These are phyloP conservation scores for Steinernema feltiae DNA, from an alignment of 1,140 invertebrate species.

Conservation along the genomic window DNA sequence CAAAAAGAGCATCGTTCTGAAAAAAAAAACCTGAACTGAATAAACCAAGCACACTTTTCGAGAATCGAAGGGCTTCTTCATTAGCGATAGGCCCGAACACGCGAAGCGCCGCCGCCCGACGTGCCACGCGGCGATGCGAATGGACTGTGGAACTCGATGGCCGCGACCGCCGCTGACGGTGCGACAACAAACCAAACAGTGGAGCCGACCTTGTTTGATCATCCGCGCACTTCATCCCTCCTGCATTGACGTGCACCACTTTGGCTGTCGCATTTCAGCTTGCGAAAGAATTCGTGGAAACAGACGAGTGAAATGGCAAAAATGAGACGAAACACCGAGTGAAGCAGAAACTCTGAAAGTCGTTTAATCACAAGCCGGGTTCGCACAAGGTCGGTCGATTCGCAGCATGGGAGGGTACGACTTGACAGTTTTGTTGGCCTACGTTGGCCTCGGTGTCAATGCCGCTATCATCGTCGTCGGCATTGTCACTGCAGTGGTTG, in stretches of 20 bases:
- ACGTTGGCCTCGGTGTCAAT: background rate
- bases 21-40: background rate
- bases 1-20: slow-evolving; percentile 18
- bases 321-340: background rate
- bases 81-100: too few species aligned
- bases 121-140: slow-evolving; percentile 15
- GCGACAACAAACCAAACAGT: slow-evolving; percentile 20
- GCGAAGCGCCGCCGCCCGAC: background rate
- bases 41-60: background rate
- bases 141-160: too few species aligned
- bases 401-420: background rate
- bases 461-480: background rate
- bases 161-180: slow-evolving; percentile 7
- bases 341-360: background rate
- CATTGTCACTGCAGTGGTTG: background rate
- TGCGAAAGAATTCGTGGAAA: too few species aligned
- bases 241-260: background rate
- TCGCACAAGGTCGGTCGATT: background rate
- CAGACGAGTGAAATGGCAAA: too few species aligned
- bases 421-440: background rate
- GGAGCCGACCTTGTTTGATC: slow-evolving; percentile 16
- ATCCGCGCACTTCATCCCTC: background rate
- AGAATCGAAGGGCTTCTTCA: background rate
- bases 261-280: too few species aligned
- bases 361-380: background rate